Evolutionary conservation across 2,113 vertebrate genomes (phyloP), one percentile per base, ranked within the genome.

Genomic region (Patagioenas fasciata): DNA sequence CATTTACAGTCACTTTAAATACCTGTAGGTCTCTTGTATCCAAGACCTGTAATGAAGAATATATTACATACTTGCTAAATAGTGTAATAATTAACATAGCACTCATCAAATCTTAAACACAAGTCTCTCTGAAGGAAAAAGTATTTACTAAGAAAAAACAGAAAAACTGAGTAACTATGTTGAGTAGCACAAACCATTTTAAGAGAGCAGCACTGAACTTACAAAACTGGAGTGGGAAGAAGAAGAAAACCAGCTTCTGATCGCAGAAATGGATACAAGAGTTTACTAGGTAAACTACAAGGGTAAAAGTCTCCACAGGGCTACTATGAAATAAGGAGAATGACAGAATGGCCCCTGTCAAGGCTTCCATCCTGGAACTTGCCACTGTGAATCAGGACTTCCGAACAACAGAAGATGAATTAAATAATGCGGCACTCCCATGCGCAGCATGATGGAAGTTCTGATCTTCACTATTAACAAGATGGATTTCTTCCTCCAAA

Each of bases 21-120:
- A 99, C 97, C 66, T 97, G 98, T 48, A 99, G 90, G 10, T 99
- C 99, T 84, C 96, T 98, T 29, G 98, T 99, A 96, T 99, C 99
- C 96, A 99, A 98, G 84, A 97, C 98, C 99, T 99, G 97, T 50
- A 96, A 96, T 21, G n/a, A 97, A 97, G 64, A 74, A 74, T 67
- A 58, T 10, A n/a, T 74, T 51, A 73, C 13, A 42, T 0, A 34
- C 15, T 25, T 20, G 25, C 75, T 44, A 70, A 72, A 57, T 0
- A 82, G 13, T 2, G 6, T 20, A 44, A 56, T 25, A 81, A 86
- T 34, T 67, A 80, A 89, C 1, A 0, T 3, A 58, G 65, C 14
- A 51, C 28, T 26, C 7, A 23, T 21, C 29, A 74, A 67, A 64
- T 25, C 51, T 85, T 48, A 47, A 89, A 61, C 48, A 14, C 6